Evolutionary conservation across 2,113 vertebrate species (phyloP), one percentile per base, ranked within the genome.

Genomic region (Scopus umbretta): DNA sequence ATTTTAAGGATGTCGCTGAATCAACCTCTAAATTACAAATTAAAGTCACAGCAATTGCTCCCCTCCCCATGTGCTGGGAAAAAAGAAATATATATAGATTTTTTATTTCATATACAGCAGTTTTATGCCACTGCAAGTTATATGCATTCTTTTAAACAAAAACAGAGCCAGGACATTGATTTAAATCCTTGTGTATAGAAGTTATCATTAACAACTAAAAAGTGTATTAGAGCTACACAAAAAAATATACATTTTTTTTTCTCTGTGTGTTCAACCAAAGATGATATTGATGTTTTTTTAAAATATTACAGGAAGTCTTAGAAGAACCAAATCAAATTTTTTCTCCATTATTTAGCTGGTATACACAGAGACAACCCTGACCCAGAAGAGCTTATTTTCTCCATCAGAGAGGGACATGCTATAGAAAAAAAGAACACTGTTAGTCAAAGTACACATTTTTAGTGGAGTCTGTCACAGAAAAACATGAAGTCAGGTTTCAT

Each of bases 221-320:
- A 42, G 3, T 0, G 11, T 59, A 49, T 17, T 34, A 27, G 2
- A 14, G 1, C 1, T 20, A 42, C 25, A 27, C 7, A 68, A 23
- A 38, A 11, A 17, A 38, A 4, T 2, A 6, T 0, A 0, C 19
- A 13, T 36, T 12, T 15, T 50, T 53, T 55, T 56, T 36, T 9
- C 8, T 40, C 18, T 16, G 14, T 61, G 6, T 26, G 3, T 66
- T 82, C 14, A 47, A 65, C 50, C 26, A 66, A 62, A 86, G 6
- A 16, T 47, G 7, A 0, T 13, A 7, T 7, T 84, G 32, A 6
- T 53, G 61, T 29, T 80, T 86, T 43, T 1, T n/a, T n/a, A n/a
- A 5, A 19, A n/a, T 68, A 42, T 19, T 73, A 11, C 4, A 36
- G 29, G 4, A 56, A 34, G 2, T 2, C 11, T 62, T 40, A 67